Conservation (phyloP, 1,140 invertebrate genomes). For the Episyrphus balteatus region DNA sequence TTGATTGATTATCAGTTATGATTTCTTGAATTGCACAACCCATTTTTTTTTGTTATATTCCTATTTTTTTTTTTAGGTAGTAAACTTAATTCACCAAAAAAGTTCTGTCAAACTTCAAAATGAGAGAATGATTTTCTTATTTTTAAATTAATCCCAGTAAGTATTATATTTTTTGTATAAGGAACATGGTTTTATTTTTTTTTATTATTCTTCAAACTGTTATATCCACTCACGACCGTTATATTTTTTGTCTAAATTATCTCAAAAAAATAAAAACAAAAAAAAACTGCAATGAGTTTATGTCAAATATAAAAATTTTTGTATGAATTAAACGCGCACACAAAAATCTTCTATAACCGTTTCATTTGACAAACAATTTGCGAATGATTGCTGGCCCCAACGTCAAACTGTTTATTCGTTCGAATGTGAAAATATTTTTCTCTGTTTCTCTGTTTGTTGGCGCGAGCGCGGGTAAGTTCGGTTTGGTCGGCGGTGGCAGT, state of each 20-base stretch:
- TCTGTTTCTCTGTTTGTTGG: too few relatives aligned
- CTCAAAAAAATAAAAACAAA: too few relatives aligned
- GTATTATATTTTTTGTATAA: too few relatives aligned
- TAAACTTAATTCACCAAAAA: constrained; percentile 19
- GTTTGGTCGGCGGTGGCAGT: not conserved
- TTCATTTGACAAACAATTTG: constrained; percentile 34
- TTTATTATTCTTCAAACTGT: too few relatives aligned
- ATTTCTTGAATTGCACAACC: constrained; percentile 36
- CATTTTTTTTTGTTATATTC: constrained; percentile 18
- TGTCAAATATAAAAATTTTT: too few relatives aligned
- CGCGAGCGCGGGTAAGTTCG: not conserved
- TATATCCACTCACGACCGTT: too few relatives aligned
- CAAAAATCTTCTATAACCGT: constrained; percentile 20
- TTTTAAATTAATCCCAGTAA: too few relatives aligned
- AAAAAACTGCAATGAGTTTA: too few relatives aligned
- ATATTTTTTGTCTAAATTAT: too few relatives aligned
- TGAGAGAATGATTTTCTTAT: too few relatives aligned
- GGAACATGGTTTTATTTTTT: too few relatives aligned
- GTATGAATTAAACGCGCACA: constrained; percentile 1
- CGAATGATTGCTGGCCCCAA: constrained; percentile 30
- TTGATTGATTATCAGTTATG: constrained; percentile 2
- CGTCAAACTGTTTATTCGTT: constrained; percentile 3
- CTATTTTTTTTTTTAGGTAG: constrained; percentile 12
- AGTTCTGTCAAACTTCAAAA: constrained; percentile 6
- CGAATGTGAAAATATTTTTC: too few relatives aligned